Conservation (phyloP, 2,113 vertebrate genomes). For the Halichoerus grypus region DNA sequence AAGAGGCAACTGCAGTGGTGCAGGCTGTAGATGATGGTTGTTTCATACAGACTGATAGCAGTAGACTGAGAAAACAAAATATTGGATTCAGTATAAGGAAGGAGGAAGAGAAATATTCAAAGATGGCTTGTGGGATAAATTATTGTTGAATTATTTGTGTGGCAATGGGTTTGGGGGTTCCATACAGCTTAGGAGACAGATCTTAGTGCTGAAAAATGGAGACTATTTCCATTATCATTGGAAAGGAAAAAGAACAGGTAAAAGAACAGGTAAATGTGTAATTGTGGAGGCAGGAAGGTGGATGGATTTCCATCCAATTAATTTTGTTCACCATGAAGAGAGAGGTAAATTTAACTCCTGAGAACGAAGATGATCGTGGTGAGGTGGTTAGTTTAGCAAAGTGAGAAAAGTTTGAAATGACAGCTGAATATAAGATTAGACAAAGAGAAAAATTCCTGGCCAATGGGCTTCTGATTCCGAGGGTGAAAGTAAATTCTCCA, state of each 20-base stretch:
- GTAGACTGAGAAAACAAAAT: neutral
- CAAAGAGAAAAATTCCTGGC: slow-evolving; percentile 41
- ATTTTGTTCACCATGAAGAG: neutral
- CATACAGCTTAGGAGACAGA: neutral
- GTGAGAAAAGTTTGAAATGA: neutral
- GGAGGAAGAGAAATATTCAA: neutral
- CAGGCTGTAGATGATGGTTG: neutral
- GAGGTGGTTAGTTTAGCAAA: neutral
- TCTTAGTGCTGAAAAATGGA: neutral
- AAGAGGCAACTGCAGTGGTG: neutral
- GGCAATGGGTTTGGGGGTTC: neutral
- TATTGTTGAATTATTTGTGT: neutral
- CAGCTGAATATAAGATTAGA: slow-evolving; percentile 48
- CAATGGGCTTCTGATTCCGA: neutral
- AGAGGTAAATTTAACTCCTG: slow-evolving; percentile 32
- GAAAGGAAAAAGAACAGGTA: neutral
- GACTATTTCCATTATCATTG: neutral
- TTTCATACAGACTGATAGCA: neutral
- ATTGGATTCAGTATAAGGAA: neutral
- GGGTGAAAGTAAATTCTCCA: slow-evolving; percentile 13
- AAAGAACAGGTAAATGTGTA: neutral
- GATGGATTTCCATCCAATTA: neutral
- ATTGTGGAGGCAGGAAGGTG: neutral
- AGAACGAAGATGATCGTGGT: neutral
- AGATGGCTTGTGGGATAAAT: neutral